These are phyloP conservation scores for Erythrolamprus reginae DNA, from an alignment of 2,113 vertebrate genomes.

Conservation along the genomic window DNA sequence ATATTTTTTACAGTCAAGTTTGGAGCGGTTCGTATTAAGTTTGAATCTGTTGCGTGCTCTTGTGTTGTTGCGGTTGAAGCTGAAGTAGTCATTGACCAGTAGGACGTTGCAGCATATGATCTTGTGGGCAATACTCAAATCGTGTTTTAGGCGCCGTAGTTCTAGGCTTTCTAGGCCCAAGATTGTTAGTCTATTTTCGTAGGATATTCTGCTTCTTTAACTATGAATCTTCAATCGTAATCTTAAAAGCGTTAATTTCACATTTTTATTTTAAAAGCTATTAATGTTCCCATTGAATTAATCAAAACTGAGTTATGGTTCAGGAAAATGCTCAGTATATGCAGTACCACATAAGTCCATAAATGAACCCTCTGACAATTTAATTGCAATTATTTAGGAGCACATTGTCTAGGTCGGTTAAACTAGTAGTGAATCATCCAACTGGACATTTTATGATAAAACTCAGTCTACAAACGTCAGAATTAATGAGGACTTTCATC, in stretches of 20 bases:
- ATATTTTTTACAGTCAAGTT: no score
- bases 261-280: constrained; percentile 37
- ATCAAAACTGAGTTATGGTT: constrained; percentile 56
- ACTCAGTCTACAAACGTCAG: constrained; percentile 35
- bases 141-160: no score
- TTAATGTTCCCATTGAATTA: constrained; percentile 51
- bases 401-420: constrained; percentile 30
- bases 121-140: no score
- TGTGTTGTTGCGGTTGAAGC: no score
- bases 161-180: no score
- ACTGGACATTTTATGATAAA: constrained; percentile 41
- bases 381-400: constrained; percentile 38
- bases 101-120: no score
- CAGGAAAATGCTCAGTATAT: constrained; percentile 38
- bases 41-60: no score
- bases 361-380: constrained; percentile 29
- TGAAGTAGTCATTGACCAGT: no score
- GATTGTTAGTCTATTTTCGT: no score
- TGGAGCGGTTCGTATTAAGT: no score
- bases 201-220: no score
- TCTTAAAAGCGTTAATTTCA: constrained; percentile 57
- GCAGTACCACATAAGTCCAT: constrained; percentile 38
- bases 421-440: constrained; percentile 40
- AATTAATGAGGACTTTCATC: constrained; percentile 29
- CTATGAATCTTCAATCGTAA: constrained; percentile 46